Evolutionary conservation across 35 echinoderm and acorn worm genomes (phyloP), one percentile per base, ranked within the genome.

Genomic region (Heliocidaris erythrogramma): DNA sequence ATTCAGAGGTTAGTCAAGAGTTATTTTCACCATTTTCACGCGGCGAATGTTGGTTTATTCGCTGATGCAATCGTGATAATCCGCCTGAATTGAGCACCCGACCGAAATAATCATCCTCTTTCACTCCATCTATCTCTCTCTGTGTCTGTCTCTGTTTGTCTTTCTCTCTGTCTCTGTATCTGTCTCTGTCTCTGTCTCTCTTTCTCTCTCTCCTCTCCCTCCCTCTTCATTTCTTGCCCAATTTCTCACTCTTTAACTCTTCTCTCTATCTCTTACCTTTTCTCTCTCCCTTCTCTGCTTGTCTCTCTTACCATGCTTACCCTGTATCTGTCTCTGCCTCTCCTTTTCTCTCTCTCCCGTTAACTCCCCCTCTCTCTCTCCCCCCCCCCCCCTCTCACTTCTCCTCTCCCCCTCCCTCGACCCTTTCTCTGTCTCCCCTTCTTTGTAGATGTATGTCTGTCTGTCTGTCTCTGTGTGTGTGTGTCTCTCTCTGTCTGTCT

Each of bases 181-280:
- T 85, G 0, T 94, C 59, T 94, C 93, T 94, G 10, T 85, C 60
- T 71, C 16, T 93, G 35, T 52, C 91, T 93, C 31, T 92, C 90
- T 13, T 42, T 92, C 90, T 48, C 49, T 35, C 16, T 35, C 90
- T 92, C 90, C 42, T 42, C 32, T 92, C 90, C 32, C 90, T 92
- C 90, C 42, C 31, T 92, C 32, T 92, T 30, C 14, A 27, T 92
- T 42, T 0, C 90, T 92, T 42, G 35, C 35, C 35, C 35, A 42
- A 1, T 42, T n/a, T n/a, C n/a, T n/a, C n/a, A n/a, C n/a, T n/a
- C n/a, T n/a, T n/a, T n/a, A n/a, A n/a, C 35, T 42, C n/a, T 84
- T n/a, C 65, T 84, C 65, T 21, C 85, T 30, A 30, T 21, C 85
- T 30, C n/a, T 87, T 86, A 86, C 85, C 85, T 30, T 87, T 87